Conservation (phyloP, 2,888 invertebrate species). For the Megalurothrips usitatus region DNA sequence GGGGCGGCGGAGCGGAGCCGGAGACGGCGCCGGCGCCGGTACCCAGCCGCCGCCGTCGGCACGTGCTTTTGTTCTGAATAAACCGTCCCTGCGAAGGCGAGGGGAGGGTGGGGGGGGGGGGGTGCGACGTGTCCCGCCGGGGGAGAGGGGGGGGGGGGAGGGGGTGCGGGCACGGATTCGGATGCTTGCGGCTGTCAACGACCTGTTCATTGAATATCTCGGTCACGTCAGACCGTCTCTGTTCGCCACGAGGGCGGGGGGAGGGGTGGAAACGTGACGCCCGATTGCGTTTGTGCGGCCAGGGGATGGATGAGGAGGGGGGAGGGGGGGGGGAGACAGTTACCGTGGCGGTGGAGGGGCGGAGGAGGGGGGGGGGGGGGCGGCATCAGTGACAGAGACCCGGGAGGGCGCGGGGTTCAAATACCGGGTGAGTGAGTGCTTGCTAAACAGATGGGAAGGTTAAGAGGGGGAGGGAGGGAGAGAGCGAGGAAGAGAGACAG, state of each 20-base stretch:
- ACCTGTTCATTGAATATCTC: constrained; percentile 25
- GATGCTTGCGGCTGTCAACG: constrained; percentile 19
- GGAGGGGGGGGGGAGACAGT: neutral
- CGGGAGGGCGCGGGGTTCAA: neutral
- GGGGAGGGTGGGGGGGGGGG: neutral
- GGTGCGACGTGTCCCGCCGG: neutral
- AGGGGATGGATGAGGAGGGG: neutral
- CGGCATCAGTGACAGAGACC: too few species aligned
- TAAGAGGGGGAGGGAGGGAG: neutral
- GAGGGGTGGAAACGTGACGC: neutral
- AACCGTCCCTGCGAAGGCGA: too few species aligned
- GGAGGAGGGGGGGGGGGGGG: neutral
- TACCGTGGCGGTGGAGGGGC: neutral
- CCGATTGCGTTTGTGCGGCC: neutral
- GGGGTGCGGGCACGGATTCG: neutral
- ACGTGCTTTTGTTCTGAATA: too few species aligned
- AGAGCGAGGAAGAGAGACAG: too few species aligned
- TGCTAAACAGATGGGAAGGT: neutral
- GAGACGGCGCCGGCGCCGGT: too few species aligned
- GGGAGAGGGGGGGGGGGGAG: constrained; percentile 1
- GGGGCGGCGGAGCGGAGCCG: too few species aligned
- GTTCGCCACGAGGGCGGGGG: neutral
- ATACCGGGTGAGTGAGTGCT: neutral
- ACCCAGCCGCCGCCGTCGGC: too few species aligned
- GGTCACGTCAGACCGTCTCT: neutral